Evolutionary conservation across 2,797 vertebrate genomes (phyloP).

Genomic region (Denticeps clupeoides): DNA sequence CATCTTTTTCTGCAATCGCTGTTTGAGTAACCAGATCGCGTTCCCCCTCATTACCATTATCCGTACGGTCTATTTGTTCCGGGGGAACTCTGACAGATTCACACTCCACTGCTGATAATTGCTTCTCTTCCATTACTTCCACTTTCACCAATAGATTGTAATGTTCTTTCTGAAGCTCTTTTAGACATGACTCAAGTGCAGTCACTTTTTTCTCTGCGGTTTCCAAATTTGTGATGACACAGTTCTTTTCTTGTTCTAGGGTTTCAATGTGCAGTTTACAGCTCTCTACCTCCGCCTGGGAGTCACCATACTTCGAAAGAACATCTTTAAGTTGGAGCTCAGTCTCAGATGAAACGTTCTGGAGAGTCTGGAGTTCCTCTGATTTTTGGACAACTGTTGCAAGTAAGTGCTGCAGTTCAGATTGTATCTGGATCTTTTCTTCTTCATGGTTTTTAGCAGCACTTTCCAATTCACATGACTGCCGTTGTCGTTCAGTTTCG

Average conservation of each 20-base stretch:
- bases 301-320: slow-evolving; percentile 19
- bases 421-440: slow-evolving; percentile 38
- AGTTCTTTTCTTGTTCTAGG: slow-evolving; percentile 49
- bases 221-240: slow-evolving; percentile 29
- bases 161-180: slow-evolving; percentile 37
- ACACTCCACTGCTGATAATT: slow-evolving; percentile 10
- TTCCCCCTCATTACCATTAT: slow-evolving; percentile 31
- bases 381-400: slow-evolving; percentile 44
- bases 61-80: slow-evolving; percentile 27
- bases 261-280: slow-evolving; percentile 44
- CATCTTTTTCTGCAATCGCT: slow-evolving; percentile 38
- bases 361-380: slow-evolving; percentile 39
- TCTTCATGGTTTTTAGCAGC: slow-evolving; percentile 34
- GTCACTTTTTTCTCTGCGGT: slow-evolving; percentile 44
- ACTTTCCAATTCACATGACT: slow-evolving; percentile 21
- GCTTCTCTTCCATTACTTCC: slow-evolving; percentile 1
- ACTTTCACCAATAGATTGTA: slow-evolving; percentile 34
- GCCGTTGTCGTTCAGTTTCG: slow-evolving; percentile 33
- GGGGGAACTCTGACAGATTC: slow-evolving; percentile 23
- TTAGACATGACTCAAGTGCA: slow-evolving; percentile 35
- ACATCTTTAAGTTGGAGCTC: slow-evolving; percentile 38
- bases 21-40: slow-evolving; percentile 15
- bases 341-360: slow-evolving; percentile 27
- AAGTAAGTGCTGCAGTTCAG: slow-evolving; percentile 38
- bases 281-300: slow-evolving; percentile 30